Conservation (phyloP, 2,113 vertebrate genomes). For the Dolichotis patagonum region DNA sequence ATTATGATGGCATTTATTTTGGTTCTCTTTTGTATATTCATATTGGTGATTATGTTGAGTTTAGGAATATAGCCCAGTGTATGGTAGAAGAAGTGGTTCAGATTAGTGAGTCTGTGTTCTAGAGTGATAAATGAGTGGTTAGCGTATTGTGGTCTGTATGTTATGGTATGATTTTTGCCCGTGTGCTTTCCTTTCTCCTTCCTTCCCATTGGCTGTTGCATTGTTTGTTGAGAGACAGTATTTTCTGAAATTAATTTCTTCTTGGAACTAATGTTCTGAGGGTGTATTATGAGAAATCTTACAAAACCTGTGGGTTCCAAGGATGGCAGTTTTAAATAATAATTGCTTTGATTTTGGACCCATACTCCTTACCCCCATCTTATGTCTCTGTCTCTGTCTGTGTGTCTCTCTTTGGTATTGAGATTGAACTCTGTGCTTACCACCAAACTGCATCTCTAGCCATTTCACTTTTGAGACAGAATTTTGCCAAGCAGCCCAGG, state of each 20-base stretch:
- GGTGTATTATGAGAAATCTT: not conserved
- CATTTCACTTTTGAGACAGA: not conserved
- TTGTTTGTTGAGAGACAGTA: not conserved
- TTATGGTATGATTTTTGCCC: not conserved
- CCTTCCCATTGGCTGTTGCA: not conserved
- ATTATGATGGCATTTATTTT: not conserved
- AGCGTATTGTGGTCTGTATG: not conserved
- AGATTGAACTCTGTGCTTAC: not conserved
- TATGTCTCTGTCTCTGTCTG: no score
- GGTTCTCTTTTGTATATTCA: not conserved
- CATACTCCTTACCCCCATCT: no score
- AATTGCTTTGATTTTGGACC: not conserved
- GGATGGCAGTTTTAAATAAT: not conserved
- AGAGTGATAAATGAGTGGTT: not conserved
- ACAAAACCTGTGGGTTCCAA: not conserved
- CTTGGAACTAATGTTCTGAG: not conserved
- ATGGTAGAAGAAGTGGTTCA: not conserved
- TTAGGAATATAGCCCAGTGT: not conserved
- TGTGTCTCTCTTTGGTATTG: not conserved
- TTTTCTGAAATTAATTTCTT: slow-evolving; percentile 31
- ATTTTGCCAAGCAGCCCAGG: not conserved
- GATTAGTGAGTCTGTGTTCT: not conserved
- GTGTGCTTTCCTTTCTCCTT: not conserved
- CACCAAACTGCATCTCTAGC: not conserved
- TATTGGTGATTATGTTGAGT: not conserved